A percentile compares a stretch with the other conserved stretches of the same genome.
phyloP scores from a whole-genome alignment of 2,113 vertebrate genomes.

The Telmatochromis brachygnathus region DNA sequence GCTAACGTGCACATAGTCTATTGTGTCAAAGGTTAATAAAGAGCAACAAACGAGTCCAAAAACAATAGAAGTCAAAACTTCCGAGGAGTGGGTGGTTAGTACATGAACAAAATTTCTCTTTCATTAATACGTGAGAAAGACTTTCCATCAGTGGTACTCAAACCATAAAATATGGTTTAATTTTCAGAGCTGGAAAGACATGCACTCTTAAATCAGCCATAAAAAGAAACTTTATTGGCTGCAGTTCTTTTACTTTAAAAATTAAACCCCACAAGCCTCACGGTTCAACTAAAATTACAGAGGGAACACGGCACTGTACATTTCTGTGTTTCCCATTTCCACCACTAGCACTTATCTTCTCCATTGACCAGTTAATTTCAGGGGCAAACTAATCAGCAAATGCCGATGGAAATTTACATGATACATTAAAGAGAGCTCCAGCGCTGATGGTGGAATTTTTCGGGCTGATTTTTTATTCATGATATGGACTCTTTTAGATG shows the following conservation, averaged over 20 bases:
- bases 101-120: background rate
- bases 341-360: background rate
- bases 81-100: background rate
- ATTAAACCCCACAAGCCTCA: background rate
- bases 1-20: background rate
- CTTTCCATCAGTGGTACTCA: background rate
- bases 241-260: background rate
- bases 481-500: background rate
- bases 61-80: background rate
- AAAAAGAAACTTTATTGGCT: background rate
- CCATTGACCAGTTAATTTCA: slow-evolving; percentile 2
- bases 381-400: slow-evolving; percentile 16
- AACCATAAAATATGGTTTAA: background rate
- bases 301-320: background rate
- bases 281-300: background rate
- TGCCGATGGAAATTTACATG: background rate
- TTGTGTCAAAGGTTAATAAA: background rate
- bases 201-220: background rate
- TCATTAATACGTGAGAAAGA: background rate
- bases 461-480: background rate
- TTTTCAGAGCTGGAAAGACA: background rate
- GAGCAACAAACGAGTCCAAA: background rate
- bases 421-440: background rate
- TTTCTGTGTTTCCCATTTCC: background rate
- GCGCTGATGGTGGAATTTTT: background rate